A percentile compares a stretch with the other conserved stretches of the same genome.
These are phyloP conservation scores for Trematomus loennbergii DNA, from an alignment of 2,113 vertebrate species.

Conservation along the genomic window DNA sequence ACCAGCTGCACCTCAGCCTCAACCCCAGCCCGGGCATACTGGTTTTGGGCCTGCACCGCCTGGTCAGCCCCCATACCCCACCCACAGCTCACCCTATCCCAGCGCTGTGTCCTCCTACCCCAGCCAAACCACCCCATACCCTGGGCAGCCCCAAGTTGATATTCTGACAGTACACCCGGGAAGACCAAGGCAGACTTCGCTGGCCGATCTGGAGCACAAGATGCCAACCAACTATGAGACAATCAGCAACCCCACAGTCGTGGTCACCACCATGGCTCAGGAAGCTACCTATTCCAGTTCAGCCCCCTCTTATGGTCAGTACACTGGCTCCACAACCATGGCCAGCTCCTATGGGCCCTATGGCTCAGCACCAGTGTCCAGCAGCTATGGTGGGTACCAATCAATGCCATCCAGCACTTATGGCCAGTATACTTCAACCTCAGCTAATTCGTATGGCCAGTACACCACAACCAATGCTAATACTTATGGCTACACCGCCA, in stretches of 20 bases:
- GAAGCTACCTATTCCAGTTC: slow-evolving; percentile 82
- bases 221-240: slow-evolving; percentile 97
- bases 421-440: slow-evolving; percentile 78
- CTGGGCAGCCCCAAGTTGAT: slow-evolving; percentile 85
- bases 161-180: slow-evolving; percentile 85
- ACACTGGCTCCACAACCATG: slow-evolving; percentile 78
- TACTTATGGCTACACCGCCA: slow-evolving; percentile 83
- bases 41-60: slow-evolving; percentile 86
- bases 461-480: slow-evolving; percentile 84
- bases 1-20: slow-evolving; percentile 79
- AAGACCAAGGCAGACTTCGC: slow-evolving; percentile 92
- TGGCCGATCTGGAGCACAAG: slow-evolving; percentile 97
- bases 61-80: slow-evolving; percentile 87
- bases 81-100: slow-evolving; percentile 87
- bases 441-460: slow-evolving; percentile 86
- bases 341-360: slow-evolving; percentile 82
- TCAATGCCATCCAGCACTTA: slow-evolving; percentile 81
- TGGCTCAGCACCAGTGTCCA: slow-evolving; percentile 78
- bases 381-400: slow-evolving; percentile 81
- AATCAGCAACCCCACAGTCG: slow-evolving; percentile 86
- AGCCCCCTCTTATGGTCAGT: slow-evolving; percentile 81
- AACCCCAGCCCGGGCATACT: slow-evolving; percentile 84
- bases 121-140: slow-evolving; percentile 86
- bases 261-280: slow-evolving; percentile 87
- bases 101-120: slow-evolving; percentile 85